A percentile compares a stretch with the other conserved stretches of the same genome.
phyloP scores from a whole-genome alignment of 2,797 vertebrate genomes.

The Oceanodroma leucorhoa region DNA sequence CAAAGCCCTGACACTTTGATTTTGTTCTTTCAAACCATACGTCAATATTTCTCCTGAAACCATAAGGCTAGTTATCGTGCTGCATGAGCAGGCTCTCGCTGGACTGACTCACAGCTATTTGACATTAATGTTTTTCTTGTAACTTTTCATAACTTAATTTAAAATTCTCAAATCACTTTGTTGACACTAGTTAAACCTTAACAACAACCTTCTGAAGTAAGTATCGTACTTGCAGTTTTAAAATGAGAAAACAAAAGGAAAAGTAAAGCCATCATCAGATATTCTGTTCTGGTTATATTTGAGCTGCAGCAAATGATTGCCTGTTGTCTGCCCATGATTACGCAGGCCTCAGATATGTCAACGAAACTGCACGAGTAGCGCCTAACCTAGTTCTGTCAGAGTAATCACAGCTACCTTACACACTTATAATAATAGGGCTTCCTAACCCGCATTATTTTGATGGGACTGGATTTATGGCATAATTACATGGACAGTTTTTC shows the following conservation, averaged over 20 bases:
- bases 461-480: neutral
- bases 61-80: neutral
- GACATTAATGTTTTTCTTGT: neutral
- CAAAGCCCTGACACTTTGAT: neutral
- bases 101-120: neutral
- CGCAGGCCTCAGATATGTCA: neutral
- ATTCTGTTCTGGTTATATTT: neutral
- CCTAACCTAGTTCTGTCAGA: neutral
- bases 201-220: neutral
- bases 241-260: neutral
- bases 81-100: fast-evolving
- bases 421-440: neutral
- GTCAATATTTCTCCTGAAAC: neutral
- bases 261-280: neutral
- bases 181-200: neutral
- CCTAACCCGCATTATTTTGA: neutral
- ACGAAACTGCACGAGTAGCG: neutral
- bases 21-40: neutral
- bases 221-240: neutral
- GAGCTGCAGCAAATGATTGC: fast-evolving
- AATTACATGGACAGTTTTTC: slow-evolving; percentile 10
- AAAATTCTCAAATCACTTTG: neutral
- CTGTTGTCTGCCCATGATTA: neutral
- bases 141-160: neutral
- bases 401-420: neutral